These are phyloP conservation scores for Chlamydotis undulata DNA, from an alignment of 2,113 vertebrate genomes.

Conservation along the genomic window DNA sequence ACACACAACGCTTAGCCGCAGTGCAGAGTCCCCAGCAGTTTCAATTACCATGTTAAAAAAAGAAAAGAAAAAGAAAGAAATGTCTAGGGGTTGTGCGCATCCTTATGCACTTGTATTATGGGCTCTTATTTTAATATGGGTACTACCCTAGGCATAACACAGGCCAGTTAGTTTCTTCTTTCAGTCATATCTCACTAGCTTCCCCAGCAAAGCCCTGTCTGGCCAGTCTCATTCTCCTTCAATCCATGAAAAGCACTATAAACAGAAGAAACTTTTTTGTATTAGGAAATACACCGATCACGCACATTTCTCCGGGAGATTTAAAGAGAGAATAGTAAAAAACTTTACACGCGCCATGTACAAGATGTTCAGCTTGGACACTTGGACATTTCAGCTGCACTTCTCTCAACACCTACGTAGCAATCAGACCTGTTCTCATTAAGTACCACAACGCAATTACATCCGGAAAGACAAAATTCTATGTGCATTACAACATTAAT, in stretches of 20 bases:
- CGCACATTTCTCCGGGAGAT: not conserved
- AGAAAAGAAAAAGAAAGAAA: no score
- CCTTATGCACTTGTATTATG: not conserved
- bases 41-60: not conserved
- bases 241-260: not conserved
- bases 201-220: not conserved
- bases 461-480: constrained; percentile 1
- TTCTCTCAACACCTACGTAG: not conserved
- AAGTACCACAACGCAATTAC: not conserved
- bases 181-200: not conserved
- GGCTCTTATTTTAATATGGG: not conserved
- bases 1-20: not conserved
- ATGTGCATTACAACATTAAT: not conserved
- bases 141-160: not conserved
- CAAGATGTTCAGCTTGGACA: not conserved
- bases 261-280: not conserved
- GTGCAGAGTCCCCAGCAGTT: not conserved
- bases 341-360: rapidly evolving
- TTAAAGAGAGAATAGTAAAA: not conserved
- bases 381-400: not conserved
- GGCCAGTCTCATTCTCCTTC: not conserved
- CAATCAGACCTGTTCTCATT: not conserved
- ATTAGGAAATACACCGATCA: not conserved
- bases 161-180: not conserved
- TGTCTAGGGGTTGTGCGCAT: not conserved